phyloP scores from a whole-genome alignment of 2,888 invertebrate species.

The Tuberolachnus salignus region DNA sequence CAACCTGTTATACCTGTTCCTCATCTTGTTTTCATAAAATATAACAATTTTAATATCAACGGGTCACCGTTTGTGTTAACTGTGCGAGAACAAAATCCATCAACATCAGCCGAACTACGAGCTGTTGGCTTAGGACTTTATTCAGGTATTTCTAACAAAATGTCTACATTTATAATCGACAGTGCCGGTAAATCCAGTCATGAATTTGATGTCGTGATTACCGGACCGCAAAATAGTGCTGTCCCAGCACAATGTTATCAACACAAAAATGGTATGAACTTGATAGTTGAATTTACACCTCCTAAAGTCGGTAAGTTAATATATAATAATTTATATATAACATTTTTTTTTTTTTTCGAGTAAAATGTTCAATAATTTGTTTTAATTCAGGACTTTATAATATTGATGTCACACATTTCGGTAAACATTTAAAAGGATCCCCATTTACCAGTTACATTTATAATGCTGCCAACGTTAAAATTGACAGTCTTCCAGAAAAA shows the following conservation, averaged over 20 bases:
- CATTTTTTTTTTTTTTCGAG: neutral
- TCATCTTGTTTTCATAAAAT: slow-evolving; percentile 83
- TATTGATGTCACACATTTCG: slow-evolving; percentile 86
- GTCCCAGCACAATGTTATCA: slow-evolving; percentile 92
- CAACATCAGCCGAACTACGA: slow-evolving; percentile 75
- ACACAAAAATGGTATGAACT: slow-evolving; percentile 86
- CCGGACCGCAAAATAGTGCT: slow-evolving; percentile 79
- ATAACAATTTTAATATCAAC: slow-evolving; percentile 80
- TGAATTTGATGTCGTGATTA: slow-evolving; percentile 90
- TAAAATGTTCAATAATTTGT: neutral
- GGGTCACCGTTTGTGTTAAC: slow-evolving; percentile 69
- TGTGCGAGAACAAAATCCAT: slow-evolving; percentile 67
- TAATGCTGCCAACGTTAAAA: slow-evolving; percentile 81
- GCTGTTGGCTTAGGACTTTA: slow-evolving; percentile 84
- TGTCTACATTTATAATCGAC: slow-evolving; percentile 86
- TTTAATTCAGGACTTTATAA: slow-evolving; percentile 64
- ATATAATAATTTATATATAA: neutral
- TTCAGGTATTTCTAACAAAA: slow-evolving; percentile 80
- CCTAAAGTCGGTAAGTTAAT: slow-evolving; percentile 71
- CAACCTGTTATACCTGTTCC: slow-evolving; percentile 87
- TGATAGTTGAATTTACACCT: slow-evolving; percentile 91
- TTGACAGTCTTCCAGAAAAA: slow-evolving; percentile 70
- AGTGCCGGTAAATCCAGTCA: slow-evolving; percentile 82
- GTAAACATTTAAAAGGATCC: slow-evolving; percentile 88
- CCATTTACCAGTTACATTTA: slow-evolving; percentile 93